A percentile compares a stretch with the other conserved stretches of the same genome.
Conservation (phyloP, 1,140 invertebrate genomes). For the Tetragonula clypearis region DNA sequence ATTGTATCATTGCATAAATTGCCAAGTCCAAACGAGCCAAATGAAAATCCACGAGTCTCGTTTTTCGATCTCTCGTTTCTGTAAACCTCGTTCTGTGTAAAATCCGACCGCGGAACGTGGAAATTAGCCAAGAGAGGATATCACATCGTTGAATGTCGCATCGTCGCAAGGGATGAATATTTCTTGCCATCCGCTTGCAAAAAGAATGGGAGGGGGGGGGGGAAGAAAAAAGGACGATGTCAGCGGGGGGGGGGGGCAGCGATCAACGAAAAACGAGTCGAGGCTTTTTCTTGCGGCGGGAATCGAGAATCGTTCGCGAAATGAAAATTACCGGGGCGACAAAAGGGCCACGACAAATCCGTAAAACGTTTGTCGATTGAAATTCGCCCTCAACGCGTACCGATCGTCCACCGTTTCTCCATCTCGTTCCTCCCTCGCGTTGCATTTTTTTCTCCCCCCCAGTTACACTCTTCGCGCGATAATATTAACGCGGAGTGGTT, state of each 20-base stretch:
- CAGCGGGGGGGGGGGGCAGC: no score
- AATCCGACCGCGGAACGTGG: no score
- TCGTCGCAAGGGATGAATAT: background rate
- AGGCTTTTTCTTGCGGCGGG: background rate
- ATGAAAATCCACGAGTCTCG: background rate
- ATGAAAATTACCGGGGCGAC: slow-evolving; percentile 14
- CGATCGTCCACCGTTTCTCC: background rate
- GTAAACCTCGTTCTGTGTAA: background rate
- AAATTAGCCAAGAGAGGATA: background rate
- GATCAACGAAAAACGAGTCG: background rate
- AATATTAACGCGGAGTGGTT: slow-evolving; percentile 43
- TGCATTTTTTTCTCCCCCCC: background rate
- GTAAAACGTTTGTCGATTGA: slow-evolving; percentile 19
- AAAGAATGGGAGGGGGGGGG: no score
- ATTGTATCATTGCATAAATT: no score
- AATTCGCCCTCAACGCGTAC: slow-evolving; percentile 3
- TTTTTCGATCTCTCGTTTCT: background rate
- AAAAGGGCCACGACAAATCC: slow-evolving; percentile 16
- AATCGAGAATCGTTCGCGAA: slow-evolving; percentile 13
- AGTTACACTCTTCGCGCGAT: background rate
- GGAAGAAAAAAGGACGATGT: background rate
- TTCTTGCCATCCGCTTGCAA: background rate
- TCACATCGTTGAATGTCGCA: background rate
- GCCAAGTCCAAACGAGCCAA: no score
- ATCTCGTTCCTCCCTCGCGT: background rate